Percentiles rank a stretch among this genome's conserved stretches.
These are phyloP conservation scores for Drosophila chauvacae DNA, from an alignment of 1,140 invertebrate species.

Conservation along the genomic window DNA sequence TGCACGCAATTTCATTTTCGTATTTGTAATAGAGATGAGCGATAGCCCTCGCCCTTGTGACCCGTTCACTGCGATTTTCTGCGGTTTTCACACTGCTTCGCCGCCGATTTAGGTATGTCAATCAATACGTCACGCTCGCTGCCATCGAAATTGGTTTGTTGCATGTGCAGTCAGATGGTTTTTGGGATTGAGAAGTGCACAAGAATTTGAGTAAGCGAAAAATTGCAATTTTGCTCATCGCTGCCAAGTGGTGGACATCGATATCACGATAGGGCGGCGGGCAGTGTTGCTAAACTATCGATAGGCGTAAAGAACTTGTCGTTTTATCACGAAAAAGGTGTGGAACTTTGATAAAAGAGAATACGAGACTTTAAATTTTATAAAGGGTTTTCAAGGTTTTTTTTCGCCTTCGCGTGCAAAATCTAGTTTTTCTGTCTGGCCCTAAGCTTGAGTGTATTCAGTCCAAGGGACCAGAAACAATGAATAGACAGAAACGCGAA, in stretches of 20 bases:
- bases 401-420: too few species aligned
- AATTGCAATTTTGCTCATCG: slow-evolving; percentile 48
- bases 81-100: not conserved
- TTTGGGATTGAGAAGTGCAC: not conserved
- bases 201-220: slow-evolving; percentile 20
- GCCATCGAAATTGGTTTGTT: slow-evolving; percentile 4
- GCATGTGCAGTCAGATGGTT: slow-evolving; percentile 4
- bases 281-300: not conserved
- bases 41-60: slow-evolving; percentile 20
- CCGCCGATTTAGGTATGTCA: not conserved
- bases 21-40: slow-evolving; percentile 49
- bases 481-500: too few species aligned
- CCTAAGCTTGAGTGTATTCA: too few species aligned
- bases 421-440: too few species aligned
- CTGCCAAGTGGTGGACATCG: slow-evolving; percentile 1
- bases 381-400: too few species aligned
- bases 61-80: not conserved
- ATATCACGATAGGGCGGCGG: not conserved
- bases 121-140: not conserved
- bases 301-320: not conserved
- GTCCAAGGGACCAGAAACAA: too few species aligned
- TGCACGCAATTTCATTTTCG: slow-evolving; percentile 54
- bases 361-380: too few species aligned
- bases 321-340: not conserved
- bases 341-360: not conserved